phyloP scores from a whole-genome alignment of 2,888 invertebrate genomes.

The Resseliella maxima region DNA sequence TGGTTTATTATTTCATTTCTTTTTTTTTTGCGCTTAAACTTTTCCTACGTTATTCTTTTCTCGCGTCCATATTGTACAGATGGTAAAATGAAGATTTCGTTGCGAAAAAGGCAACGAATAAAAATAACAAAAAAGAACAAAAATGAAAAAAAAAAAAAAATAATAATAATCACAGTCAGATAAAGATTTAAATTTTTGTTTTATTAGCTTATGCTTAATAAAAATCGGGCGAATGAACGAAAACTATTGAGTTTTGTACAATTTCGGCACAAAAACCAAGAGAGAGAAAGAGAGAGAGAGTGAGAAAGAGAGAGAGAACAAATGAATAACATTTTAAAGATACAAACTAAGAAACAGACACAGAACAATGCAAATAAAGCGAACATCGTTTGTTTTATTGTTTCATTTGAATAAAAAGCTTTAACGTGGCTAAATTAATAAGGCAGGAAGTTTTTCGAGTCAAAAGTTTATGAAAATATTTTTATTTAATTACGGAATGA shows the following conservation, averaged over 20 bases:
- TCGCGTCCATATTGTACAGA: not conserved
- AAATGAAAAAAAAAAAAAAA: not conserved
- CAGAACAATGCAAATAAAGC: too few species aligned
- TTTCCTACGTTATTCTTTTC: not conserved
- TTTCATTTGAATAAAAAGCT: too few species aligned
- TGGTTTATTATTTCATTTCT: not conserved
- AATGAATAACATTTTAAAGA: not conserved
- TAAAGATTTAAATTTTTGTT: not conserved
- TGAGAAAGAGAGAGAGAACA: too few species aligned
- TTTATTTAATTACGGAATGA: slow-evolving; percentile 18
- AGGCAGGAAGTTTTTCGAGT: not conserved
- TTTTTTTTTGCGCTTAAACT: slow-evolving; percentile 1
- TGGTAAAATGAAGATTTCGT: too few species aligned
- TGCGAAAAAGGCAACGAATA: too few species aligned
- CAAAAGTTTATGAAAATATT: slow-evolving; percentile 21
- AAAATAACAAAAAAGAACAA: too few species aligned
- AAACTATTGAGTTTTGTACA: not conserved
- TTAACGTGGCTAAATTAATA: not conserved
- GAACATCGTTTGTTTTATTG: too few species aligned
- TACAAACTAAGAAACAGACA: not conserved
- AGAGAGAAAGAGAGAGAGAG: too few species aligned
- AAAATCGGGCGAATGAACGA: not conserved
- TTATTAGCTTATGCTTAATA: not conserved
- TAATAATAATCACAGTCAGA: not conserved
- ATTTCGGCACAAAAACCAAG: not conserved